Evolutionary conservation across 2,797 vertebrate genomes (phyloP).

Genomic region (Sciurus carolinensis): DNA sequence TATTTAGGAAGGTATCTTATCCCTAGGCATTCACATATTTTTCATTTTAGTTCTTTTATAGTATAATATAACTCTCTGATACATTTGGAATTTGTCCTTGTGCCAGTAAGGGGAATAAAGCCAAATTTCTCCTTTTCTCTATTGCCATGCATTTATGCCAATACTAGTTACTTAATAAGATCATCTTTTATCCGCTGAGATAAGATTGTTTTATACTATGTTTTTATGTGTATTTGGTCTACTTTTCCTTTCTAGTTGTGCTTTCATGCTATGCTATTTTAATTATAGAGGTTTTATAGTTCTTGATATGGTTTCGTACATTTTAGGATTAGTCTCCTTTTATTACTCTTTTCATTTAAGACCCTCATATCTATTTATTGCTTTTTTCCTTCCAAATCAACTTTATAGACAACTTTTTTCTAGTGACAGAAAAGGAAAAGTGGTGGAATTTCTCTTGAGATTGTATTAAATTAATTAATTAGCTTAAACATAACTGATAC

Average conservation of each 20-base stretch:
- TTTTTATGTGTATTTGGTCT: background rate
- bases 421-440: background rate
- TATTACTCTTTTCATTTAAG: background rate
- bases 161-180: slow-evolving; percentile 8
- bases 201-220: background rate
- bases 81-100: background rate
- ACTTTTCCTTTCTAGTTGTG: background rate
- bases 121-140: slow-evolving; percentile 6
- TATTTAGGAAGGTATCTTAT: background rate
- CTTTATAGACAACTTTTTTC: background rate
- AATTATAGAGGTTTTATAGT: background rate
- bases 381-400: background rate
- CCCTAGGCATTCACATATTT: background rate
- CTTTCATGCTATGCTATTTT: slow-evolving; percentile 14
- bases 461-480: background rate
- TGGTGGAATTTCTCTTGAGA: background rate
- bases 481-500: background rate
- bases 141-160: background rate
- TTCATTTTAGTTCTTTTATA: background rate
- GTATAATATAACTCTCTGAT: background rate
- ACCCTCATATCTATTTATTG: background rate
- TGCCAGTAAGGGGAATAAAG: background rate
- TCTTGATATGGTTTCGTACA: background rate
- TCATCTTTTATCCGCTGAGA: background rate
- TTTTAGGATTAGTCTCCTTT: background rate